Evolutionary conservation across 2,888 invertebrate genomes (phyloP).

Genomic region (Callyntrura guangdongensis): DNA sequence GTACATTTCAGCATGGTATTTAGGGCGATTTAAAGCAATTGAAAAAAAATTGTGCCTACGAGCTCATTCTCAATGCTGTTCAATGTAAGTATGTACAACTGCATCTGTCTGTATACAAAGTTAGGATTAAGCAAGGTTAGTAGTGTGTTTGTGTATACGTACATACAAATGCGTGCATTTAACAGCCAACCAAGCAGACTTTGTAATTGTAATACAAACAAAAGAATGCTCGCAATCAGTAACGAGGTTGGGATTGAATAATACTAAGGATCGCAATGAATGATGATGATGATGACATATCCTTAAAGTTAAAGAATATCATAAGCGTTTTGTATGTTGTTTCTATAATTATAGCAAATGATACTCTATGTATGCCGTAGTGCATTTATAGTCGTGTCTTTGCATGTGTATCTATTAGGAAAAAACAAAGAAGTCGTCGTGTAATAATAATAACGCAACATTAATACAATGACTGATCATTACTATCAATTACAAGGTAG

Average conservation of each 20-base stretch:
- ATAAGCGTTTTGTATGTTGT: not conserved
- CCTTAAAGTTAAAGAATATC: too few relatives aligned
- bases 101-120: not conserved
- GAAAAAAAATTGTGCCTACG: not conserved
- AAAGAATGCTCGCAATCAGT: not conserved
- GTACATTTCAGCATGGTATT: not conserved
- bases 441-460: not conserved
- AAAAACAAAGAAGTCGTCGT: too few relatives aligned
- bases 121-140: slow-evolving; percentile 60
- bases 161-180: too few relatives aligned
- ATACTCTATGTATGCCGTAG: too few relatives aligned
- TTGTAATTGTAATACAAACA: not conserved
- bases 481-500: slow-evolving; percentile 12
- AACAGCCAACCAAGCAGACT: not conserved
- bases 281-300: not conserved
- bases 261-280: not conserved
- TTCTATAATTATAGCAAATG: not conserved
- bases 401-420: not conserved
- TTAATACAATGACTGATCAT: not conserved
- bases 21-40: not conserved
- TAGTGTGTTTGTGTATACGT: not conserved
- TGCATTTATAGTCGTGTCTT: not conserved
- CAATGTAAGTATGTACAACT: not conserved
- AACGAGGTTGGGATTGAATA: not conserved
- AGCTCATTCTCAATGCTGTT: slow-evolving; percentile 53